Conservation (phyloP, 2,797 vertebrate species). For the Galago senegalensis region DNA sequence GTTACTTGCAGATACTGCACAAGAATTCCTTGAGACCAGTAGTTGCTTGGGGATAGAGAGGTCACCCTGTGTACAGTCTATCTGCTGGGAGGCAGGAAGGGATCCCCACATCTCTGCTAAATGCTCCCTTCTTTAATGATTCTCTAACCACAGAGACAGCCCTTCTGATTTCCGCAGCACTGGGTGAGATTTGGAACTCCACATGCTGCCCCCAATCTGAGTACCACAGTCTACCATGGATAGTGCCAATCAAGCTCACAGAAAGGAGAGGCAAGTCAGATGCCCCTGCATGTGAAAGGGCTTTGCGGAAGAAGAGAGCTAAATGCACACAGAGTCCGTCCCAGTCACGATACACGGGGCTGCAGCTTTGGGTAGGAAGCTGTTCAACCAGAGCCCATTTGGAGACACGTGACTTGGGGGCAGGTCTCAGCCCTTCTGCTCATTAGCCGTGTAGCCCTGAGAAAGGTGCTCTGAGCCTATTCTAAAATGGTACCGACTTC, state of each 20-base stretch:
- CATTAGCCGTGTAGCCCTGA: not conserved
- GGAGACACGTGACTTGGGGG: not conserved
- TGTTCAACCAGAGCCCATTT: not conserved
- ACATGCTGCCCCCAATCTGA: not conserved
- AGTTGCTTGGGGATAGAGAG: not conserved
- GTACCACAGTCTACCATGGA: accelerated
- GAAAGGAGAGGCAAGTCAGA: not conserved
- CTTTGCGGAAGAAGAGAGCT: not conserved
- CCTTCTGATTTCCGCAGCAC: not conserved
- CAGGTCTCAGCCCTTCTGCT: not conserved
- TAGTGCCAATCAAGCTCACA: not conserved
- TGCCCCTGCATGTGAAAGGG: not conserved
- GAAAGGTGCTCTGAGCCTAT: not conserved
- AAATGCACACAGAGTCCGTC: accelerated
- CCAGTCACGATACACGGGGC: accelerated
- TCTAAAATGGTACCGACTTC: not conserved
- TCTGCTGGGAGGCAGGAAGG: not conserved
- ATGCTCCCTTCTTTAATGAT: not conserved
- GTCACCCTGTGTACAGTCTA: not conserved
- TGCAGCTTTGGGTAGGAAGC: not conserved
- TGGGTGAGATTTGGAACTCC: not conserved
- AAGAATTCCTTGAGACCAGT: not conserved
- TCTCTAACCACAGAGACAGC: not conserved
- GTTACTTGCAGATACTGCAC: constrained; percentile 32
- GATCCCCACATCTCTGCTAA: not conserved